These are phyloP conservation scores for Pseudorhombus dupliciocellatus DNA, from an alignment of 2,113 vertebrate species.

Conservation along the genomic window DNA sequence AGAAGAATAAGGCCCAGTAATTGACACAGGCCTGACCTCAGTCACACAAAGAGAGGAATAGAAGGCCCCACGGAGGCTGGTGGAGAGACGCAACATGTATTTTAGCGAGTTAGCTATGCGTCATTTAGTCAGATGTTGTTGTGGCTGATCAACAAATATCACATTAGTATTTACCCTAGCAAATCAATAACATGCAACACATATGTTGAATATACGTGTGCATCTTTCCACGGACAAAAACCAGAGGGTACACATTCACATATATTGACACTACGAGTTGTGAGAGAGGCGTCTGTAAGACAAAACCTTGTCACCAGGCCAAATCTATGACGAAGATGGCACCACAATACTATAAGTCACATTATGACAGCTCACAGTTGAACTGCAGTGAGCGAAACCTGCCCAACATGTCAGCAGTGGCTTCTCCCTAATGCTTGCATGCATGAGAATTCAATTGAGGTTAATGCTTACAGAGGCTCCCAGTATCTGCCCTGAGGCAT, in stretches of 20 bases:
- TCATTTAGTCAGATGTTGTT: slow-evolving; percentile 20
- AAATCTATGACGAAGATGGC: slow-evolving; percentile 9
- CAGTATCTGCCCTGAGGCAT: slow-evolving; percentile 22
- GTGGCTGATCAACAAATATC: slow-evolving; percentile 47
- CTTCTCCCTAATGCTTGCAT: slow-evolving; percentile 5
- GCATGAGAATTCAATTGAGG: slow-evolving; percentile 20
- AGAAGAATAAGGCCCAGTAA: slow-evolving; percentile 75
- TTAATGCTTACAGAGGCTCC: slow-evolving; percentile 6
- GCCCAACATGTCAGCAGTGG: slow-evolving; percentile 2
- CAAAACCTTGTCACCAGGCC: slow-evolving; percentile 7
- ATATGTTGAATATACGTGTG: slow-evolving; percentile 37
- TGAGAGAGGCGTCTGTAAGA: neutral
- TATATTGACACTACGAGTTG: neutral
- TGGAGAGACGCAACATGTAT: slow-evolving; percentile 33
- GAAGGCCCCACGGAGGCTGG: slow-evolving; percentile 76
- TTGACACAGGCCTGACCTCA: slow-evolving; percentile 72
- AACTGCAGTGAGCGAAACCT: slow-evolving; percentile 16
- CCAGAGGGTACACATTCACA: slow-evolving; percentile 17
- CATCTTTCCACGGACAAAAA: too few species aligned
- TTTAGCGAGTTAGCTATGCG: slow-evolving; percentile 24
- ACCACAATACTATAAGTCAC: slow-evolving; percentile 2
- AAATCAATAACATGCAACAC: slow-evolving; percentile 63
- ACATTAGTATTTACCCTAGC: slow-evolving; percentile 48
- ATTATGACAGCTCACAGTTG: neutral
- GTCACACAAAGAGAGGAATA: slow-evolving; percentile 53